These are phyloP conservation scores for Hypanus sabinus DNA, from an alignment of 2,113 vertebrate genomes.

Conservation along the genomic window DNA sequence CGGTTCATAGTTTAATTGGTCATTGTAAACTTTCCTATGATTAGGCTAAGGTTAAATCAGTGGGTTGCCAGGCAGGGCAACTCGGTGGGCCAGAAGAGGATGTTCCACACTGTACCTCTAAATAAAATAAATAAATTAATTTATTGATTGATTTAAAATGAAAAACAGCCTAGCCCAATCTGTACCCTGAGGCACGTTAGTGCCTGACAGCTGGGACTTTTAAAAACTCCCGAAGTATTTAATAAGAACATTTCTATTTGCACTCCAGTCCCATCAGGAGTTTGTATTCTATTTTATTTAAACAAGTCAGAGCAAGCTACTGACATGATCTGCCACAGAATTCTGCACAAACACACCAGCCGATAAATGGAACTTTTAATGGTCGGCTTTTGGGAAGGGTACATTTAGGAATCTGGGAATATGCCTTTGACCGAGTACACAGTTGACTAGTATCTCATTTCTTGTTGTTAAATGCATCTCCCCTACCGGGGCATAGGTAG, in stretches of 20 bases:
- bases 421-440: neutral
- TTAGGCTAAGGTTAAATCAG: too few relatives aligned
- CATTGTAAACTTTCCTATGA: too few relatives aligned
- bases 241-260: neutral
- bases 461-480: too few relatives aligned
- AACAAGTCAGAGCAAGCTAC: neutral
- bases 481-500: too few relatives aligned
- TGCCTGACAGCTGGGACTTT: neutral
- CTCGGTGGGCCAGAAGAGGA: too few relatives aligned
- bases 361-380: neutral
- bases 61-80: too few relatives aligned
- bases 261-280: neutral
- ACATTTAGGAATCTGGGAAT: neutral
- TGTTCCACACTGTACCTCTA: too few relatives aligned
- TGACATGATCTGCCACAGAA: neutral
- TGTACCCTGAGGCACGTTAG: neutral
- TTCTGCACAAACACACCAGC: neutral
- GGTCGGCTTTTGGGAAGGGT: neutral
- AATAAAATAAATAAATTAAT: neutral
- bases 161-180: neutral
- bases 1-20: too few relatives aligned
- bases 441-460: neutral
- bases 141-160: neutral
- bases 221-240: neutral
- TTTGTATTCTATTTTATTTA: neutral